Evolutionary conservation across 2,797 vertebrate genomes (phyloP).

Genomic region (Eleutherodactylus coqui): DNA sequence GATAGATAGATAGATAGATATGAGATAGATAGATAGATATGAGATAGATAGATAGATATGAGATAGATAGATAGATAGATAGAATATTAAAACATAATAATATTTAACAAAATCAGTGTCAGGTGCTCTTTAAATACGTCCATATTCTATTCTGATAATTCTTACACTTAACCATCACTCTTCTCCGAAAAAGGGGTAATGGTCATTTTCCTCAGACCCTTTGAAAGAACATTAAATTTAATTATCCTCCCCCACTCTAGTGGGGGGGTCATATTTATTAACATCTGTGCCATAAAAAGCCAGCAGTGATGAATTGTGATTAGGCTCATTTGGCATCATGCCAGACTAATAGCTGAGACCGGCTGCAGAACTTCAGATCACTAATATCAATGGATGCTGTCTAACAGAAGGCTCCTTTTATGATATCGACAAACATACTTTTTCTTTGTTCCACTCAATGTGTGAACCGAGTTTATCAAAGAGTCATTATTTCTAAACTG

Average conservation of each 20-base stretch:
- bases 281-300: slow-evolving; percentile 40
- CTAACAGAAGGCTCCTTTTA: too few species aligned
- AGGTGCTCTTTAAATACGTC: too few species aligned
- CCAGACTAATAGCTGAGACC: slow-evolving; percentile 28
- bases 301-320: slow-evolving; percentile 47
- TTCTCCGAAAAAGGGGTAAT: not conserved
- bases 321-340: slow-evolving; percentile 34
- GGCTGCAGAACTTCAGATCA: slow-evolving; percentile 25
- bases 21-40: too few species aligned
- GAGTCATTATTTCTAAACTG: too few species aligned
- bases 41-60: too few species aligned
- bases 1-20: too few species aligned
- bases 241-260: slow-evolving; percentile 19
- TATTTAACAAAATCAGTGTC: too few species aligned
- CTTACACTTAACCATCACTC: not conserved
- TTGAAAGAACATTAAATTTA: slow-evolving; percentile 36
- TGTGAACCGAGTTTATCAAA: too few species aligned
- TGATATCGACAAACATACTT: too few species aligned
- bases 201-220: not conserved
- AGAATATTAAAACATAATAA: too few species aligned
- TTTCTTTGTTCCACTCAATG: too few species aligned
- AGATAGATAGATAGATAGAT: too few species aligned
- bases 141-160: not conserved
- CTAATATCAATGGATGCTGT: slow-evolving; percentile 32
- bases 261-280: slow-evolving; percentile 48